Evolutionary conservation across 2,113 vertebrate genomes (phyloP).

Genomic region (Aptenodytes forsteri): DNA sequence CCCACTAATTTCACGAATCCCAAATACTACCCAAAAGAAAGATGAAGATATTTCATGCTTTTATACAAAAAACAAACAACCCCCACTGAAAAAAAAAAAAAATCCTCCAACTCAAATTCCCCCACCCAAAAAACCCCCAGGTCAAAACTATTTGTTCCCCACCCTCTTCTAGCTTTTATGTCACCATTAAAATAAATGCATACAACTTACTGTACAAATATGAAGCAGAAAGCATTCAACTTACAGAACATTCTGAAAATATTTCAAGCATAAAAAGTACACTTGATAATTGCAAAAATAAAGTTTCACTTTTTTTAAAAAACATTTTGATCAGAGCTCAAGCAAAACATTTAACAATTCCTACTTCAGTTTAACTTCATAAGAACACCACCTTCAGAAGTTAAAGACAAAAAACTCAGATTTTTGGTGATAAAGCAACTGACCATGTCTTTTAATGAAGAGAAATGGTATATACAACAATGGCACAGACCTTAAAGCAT

Average conservation of each 20-base stretch:
- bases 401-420: not conserved
- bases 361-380: conserved; percentile 22
- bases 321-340: conserved; percentile 72
- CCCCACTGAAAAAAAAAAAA: too few species aligned
- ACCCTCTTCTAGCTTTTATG: not conserved
- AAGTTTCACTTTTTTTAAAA: conserved; percentile 67
- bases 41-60: not conserved
- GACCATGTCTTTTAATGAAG: not conserved
- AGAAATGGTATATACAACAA: conserved; percentile 52
- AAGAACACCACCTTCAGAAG: conserved; percentile 23
- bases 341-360: conserved; percentile 61
- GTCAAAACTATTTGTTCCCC: not conserved
- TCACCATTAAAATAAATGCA: conserved; percentile 4
- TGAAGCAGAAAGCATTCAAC: conserved; percentile 56
- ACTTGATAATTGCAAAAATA: conserved; percentile 78
- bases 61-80: not conserved
- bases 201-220: conserved; percentile 52
- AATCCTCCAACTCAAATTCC: not conserved
- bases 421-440: conserved; percentile 10
- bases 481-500: conserved; percentile 28
- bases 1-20: not conserved
- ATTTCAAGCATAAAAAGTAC: conserved; percentile 74
- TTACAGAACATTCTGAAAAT: conserved; percentile 64
- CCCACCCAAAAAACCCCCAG: accelerated
- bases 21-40: not conserved